These are phyloP conservation scores for Drosophila suzukii DNA, from an alignment of 1,140 invertebrate genomes.

Conservation along the genomic window DNA sequence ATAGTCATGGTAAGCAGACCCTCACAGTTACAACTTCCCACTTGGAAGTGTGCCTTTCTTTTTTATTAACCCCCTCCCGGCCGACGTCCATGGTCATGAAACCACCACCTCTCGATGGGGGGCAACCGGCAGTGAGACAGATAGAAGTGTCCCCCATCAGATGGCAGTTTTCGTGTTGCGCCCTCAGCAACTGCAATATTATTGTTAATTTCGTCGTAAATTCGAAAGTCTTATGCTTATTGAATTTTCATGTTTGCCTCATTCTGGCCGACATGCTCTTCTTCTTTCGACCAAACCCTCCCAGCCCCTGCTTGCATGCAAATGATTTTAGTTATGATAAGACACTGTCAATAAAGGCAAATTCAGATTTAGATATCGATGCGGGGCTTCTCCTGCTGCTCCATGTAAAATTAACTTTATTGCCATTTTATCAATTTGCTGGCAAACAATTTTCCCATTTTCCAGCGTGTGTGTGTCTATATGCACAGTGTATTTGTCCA, in stretches of 20 bases:
- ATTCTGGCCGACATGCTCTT: conserved; percentile 30
- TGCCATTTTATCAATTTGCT: conserved; percentile 66
- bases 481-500: conserved; percentile 5
- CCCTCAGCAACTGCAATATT: conserved; percentile 77
- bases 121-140: conserved; percentile 10
- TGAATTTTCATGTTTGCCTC: conserved; percentile 78
- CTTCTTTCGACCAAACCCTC: neutral
- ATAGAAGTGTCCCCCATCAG: conserved; percentile 43
- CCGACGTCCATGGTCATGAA: conserved; percentile 21
- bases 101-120: conserved; percentile 23
- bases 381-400: conserved; percentile 2
- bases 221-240: conserved; percentile 83
- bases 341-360: conserved; percentile 69
- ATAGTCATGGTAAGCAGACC: neutral
- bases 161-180: conserved; percentile 42
- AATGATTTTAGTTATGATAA: conserved; percentile 77
- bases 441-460: conserved; percentile 30
- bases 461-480: conserved; percentile 5
- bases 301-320: conserved; percentile 55
- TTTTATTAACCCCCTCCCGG: neutral
- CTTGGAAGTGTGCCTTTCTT: conserved; percentile 18
- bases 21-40: neutral
- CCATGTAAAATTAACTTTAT: conserved; percentile 61
- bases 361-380: conserved; percentile 34
- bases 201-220: conserved; percentile 82